phyloP scores from a whole-genome alignment of 2,797 vertebrate genomes.

The Arnoldichthys spilopterus region DNA sequence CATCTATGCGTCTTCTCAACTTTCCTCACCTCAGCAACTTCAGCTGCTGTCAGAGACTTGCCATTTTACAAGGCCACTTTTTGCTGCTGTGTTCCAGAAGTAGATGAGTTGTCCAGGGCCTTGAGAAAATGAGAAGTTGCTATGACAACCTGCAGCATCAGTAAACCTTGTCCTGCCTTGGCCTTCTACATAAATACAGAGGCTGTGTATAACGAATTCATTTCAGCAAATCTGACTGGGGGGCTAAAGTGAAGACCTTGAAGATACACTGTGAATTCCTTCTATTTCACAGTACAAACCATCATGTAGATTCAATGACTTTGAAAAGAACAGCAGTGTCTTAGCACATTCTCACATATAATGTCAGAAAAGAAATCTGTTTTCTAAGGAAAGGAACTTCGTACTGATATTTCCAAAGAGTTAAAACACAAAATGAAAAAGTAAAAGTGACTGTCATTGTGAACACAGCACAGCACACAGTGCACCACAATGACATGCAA shows the following conservation, averaged over 20 bases:
- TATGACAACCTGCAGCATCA: constrained; percentile 21
- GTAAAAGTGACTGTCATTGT: too few species aligned
- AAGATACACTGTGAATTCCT: constrained; percentile 3
- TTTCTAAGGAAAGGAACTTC: not conserved
- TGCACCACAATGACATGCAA: too few species aligned
- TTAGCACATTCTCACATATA: not conserved
- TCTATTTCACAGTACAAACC: constrained; percentile 5
- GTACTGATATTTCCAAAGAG: too few species aligned
- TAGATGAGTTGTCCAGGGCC: constrained; percentile 3
- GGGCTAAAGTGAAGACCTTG: constrained; percentile 7
- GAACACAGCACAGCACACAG: too few species aligned
- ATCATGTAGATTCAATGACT: constrained; percentile 4
- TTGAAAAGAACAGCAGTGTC: not conserved
- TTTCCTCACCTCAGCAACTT: not conserved
- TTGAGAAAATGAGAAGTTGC: constrained; percentile 28
- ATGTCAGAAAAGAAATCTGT: too few species aligned
- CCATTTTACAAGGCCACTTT: not conserved
- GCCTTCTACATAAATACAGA: not conserved
- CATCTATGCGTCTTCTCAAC: not conserved
- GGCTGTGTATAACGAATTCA: too few species aligned
- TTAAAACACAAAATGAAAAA: too few species aligned
- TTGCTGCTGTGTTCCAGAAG: not conserved
- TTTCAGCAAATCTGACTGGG: constrained; percentile 11
- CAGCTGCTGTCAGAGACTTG: not conserved
- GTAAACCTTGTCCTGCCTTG: not conserved